phyloP scores from a whole-genome alignment of 2,888 invertebrate species.

The Lydus trimaculatus region DNA sequence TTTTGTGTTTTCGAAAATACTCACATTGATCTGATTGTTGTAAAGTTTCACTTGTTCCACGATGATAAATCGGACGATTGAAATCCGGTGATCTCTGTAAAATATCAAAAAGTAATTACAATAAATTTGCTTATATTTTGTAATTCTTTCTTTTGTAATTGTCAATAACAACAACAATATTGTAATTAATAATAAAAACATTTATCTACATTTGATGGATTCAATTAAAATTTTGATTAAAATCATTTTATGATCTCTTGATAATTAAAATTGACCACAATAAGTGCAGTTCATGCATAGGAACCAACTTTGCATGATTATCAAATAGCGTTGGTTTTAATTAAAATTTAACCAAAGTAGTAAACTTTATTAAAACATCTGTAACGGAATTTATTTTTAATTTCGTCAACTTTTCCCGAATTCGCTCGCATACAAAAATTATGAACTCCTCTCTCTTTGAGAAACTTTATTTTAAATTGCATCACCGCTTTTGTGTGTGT shows the following conservation, averaged over 20 bases:
- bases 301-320: neutral
- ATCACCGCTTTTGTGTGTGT: no score
- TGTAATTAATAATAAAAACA: neutral
- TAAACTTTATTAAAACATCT: neutral
- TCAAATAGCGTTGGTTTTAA: neutral
- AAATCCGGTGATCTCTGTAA: slow-evolving; percentile 49
- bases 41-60: slow-evolving; percentile 35
- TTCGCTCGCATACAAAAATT: no score
- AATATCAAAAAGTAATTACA: slow-evolving; percentile 24
- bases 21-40: slow-evolving; percentile 30
- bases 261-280: neutral
- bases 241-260: neutral
- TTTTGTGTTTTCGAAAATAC: slow-evolving; percentile 15
- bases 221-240: neutral
- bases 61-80: slow-evolving; percentile 36
- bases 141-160: neutral
- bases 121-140: slow-evolving; percentile 12
- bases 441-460: no score
- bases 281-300: neutral
- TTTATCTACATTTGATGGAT: neutral
- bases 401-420: neutral
- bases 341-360: neutral
- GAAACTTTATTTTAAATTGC: no score
- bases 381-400: neutral
- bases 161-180: neutral